These are phyloP conservation scores for Ennomos erosarius DNA, from an alignment of 2,888 invertebrate genomes.

Conservation along the genomic window DNA sequence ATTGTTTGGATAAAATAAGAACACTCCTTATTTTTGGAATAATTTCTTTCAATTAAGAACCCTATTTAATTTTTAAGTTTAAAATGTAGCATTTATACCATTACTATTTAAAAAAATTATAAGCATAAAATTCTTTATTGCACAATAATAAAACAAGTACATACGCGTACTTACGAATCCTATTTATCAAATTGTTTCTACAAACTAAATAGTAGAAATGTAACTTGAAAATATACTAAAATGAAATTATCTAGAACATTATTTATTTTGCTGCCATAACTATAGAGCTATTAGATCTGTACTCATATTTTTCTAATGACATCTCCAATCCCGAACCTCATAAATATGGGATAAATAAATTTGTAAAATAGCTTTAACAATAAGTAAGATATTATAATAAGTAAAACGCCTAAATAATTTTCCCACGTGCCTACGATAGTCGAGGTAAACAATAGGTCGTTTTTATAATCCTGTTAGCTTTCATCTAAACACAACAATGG, in stretches of 20 bases:
- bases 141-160: too few relatives aligned
- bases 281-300: too few relatives aligned
- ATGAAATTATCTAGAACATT: too few relatives aligned
- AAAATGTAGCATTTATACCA: too few relatives aligned
- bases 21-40: slow-evolving; percentile 18
- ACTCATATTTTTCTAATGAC: background rate
- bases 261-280: too few relatives aligned
- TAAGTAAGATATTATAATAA: background rate
- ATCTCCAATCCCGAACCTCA: slow-evolving; percentile 19
- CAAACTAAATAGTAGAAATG: too few relatives aligned
- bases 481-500: slow-evolving; percentile 42
- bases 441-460: slow-evolving; percentile 39
- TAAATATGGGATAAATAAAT: slow-evolving; percentile 22
- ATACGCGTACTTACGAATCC: too few relatives aligned
- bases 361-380: background rate
- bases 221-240: too few relatives aligned
- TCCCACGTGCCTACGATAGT: slow-evolving; percentile 35
- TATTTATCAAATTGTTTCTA: too few relatives aligned
- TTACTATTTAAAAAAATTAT: too few relatives aligned
- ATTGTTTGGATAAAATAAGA: slow-evolving; percentile 33
- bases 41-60: background rate
- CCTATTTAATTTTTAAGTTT: too few relatives aligned
- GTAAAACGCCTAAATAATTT: slow-evolving; percentile 37
- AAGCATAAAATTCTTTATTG: too few relatives aligned
- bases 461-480: slow-evolving; percentile 40